Conservation (phyloP, 2,888 invertebrate species). For the Eremobia ochroleuca region DNA sequence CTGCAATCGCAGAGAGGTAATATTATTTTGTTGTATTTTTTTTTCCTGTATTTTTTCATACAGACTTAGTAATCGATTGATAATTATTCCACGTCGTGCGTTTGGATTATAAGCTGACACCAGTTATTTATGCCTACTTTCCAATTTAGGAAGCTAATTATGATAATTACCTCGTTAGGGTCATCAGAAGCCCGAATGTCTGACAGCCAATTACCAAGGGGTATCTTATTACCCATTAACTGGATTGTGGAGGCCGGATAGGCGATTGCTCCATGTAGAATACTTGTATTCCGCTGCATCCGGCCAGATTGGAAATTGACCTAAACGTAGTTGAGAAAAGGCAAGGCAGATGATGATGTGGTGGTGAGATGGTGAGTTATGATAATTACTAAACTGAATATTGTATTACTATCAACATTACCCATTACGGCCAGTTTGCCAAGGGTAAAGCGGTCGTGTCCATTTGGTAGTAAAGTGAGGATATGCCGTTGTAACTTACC, state of each 20-base stretch:
- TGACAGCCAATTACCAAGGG: neutral
- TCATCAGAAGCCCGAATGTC: neutral
- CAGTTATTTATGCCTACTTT: no score
- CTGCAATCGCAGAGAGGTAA: no score
- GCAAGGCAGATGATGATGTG: neutral
- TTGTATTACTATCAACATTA: neutral
- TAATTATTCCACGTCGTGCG: no score
- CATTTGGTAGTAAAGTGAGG: constrained; percentile 10
- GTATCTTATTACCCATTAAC: neutral
- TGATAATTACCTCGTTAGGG: neutral
- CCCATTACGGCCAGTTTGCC: neutral
- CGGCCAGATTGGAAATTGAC: neutral
- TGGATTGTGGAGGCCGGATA: neutral
- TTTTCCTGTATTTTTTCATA: no score
- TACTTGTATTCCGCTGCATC: neutral
- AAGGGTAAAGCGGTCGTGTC: constrained; percentile 5
- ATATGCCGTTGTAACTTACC: constrained; percentile 1
- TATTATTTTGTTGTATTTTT: no score
- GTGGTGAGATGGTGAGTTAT: neutral
- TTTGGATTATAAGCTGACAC: no score
- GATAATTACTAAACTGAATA: neutral
- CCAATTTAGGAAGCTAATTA: no score
- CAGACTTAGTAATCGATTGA: no score
- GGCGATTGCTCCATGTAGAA: neutral
- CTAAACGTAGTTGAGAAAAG: neutral